These are phyloP conservation scores for Crenichthys baileyi DNA, from an alignment of 2,797 vertebrate genomes.

Conservation along the genomic window DNA sequence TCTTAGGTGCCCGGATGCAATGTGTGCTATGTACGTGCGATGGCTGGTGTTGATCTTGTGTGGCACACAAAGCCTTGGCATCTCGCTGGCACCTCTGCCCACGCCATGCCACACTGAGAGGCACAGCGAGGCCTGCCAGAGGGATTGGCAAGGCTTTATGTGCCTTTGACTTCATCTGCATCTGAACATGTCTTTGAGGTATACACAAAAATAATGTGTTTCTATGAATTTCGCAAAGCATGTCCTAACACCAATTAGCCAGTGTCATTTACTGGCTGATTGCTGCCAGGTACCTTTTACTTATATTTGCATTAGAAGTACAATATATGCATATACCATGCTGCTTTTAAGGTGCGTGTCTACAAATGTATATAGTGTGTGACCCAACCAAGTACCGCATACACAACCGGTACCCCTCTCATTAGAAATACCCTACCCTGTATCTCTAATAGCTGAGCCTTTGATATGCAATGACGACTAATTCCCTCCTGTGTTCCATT, in stretches of 20 bases:
- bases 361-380: conserved; percentile 36
- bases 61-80: conserved; percentile 75
- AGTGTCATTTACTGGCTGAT: conserved; percentile 1
- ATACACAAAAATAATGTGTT: conserved; percentile 10
- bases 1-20: conserved; percentile 34
- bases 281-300: conserved; percentile 9
- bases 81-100: conserved; percentile 73
- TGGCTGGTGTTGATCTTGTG: conserved; percentile 57
- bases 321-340: conserved; percentile 14
- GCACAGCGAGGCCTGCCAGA: conserved; percentile 70
- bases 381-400: conserved; percentile 47
- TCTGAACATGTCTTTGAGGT: conserved; percentile 40
- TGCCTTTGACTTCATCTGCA: conserved; percentile 53
- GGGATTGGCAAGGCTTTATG: conserved; percentile 60
- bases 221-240: conserved; percentile 10
- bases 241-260: conserved; percentile 7
- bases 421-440: conserved; percentile 74
- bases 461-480: conserved; percentile 84
- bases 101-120: conserved; percentile 71
- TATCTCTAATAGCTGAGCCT: conserved; percentile 75
- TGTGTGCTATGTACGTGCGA: conserved; percentile 38
- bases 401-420: conserved; percentile 64
- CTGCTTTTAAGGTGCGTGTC: conserved; percentile 45
- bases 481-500: conserved; percentile 80
- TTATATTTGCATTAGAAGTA: conserved; percentile 5